Evolutionary conservation across 2,113 vertebrate genomes (phyloP).

Genomic region (Amphilophus citrinellus): DNA sequence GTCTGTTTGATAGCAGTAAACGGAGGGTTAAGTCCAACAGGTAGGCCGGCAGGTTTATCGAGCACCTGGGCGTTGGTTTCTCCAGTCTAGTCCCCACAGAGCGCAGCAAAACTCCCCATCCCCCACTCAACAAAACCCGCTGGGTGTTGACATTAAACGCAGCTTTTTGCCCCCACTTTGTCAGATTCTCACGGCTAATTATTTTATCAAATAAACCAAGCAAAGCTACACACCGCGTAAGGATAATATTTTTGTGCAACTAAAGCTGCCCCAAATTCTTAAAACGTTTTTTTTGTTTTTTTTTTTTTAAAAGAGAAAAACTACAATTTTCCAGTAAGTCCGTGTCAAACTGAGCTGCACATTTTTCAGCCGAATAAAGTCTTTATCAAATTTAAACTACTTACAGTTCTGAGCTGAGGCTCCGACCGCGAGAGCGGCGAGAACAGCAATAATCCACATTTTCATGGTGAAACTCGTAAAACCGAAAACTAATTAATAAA

Average conservation of each 20-base stretch:
- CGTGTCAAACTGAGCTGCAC: background rate
- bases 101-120: slow-evolving; percentile 50
- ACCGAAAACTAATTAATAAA: background rate
- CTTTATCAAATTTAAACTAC: slow-evolving; percentile 12
- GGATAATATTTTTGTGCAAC: rapidly evolving
- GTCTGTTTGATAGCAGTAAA: background rate
- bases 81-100: slow-evolving; percentile 8
- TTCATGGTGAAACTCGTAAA: slow-evolving; percentile 58
- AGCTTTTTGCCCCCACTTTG: background rate
- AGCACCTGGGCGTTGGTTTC: slow-evolving; percentile 78
- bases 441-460: slow-evolving; percentile 52
- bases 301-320: too few relatives aligned
- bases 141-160: background rate
- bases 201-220: background rate
- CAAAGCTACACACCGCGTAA: too few relatives aligned
- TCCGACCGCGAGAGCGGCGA: slow-evolving; percentile 54
- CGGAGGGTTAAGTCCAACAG: background rate
- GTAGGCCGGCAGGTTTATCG: slow-evolving; percentile 15
- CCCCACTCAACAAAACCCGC: slow-evolving; percentile 49
- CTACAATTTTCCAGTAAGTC: background rate
- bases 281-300: too few relatives aligned
- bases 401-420: slow-evolving; percentile 47
- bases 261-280: background rate
- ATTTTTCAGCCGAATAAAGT: background rate
- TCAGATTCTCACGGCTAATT: background rate